phyloP scores from a whole-genome alignment of 2,797 vertebrate genomes.

The Parauchenoglanis punctatus region DNA sequence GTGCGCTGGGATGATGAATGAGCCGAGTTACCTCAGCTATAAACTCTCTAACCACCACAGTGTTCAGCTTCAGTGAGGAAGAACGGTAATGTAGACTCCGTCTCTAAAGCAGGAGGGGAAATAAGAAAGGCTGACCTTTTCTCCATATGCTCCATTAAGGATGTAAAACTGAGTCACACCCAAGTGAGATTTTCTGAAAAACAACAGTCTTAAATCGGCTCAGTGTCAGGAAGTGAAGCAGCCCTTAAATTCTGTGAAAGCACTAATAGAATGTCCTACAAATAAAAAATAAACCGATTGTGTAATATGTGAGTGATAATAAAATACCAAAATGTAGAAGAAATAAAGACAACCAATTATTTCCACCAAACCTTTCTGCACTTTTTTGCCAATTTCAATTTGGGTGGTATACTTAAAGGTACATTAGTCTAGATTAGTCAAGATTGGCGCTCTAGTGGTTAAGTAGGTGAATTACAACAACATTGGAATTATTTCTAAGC shows the following conservation, averaged over 20 bases:
- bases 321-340: not conserved
- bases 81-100: slow-evolving; percentile 21
- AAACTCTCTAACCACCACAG: slow-evolving; percentile 1
- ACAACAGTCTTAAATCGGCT: slow-evolving; percentile 58
- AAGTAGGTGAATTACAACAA: not conserved
- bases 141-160: slow-evolving; percentile 53
- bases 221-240: slow-evolving; percentile 51
- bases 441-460: not conserved
- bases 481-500: not conserved
- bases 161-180: slow-evolving; percentile 53
- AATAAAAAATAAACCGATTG: not conserved
- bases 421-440: not conserved
- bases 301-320: not conserved
- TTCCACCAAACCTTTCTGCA: not conserved
- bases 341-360: too few species aligned
- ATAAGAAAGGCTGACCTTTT: slow-evolving; percentile 66
- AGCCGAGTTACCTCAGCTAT: not conserved
- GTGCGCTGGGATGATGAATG: not conserved
- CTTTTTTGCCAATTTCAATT: not conserved
- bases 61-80: slow-evolving; percentile 33
- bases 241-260: not conserved
- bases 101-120: slow-evolving; percentile 24
- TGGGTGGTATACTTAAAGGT: not conserved
- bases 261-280: not conserved
- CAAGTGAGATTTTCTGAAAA: slow-evolving; percentile 60